Conservation (phyloP, 2,113 vertebrate species). For the Nycticebus coucang region DNA sequence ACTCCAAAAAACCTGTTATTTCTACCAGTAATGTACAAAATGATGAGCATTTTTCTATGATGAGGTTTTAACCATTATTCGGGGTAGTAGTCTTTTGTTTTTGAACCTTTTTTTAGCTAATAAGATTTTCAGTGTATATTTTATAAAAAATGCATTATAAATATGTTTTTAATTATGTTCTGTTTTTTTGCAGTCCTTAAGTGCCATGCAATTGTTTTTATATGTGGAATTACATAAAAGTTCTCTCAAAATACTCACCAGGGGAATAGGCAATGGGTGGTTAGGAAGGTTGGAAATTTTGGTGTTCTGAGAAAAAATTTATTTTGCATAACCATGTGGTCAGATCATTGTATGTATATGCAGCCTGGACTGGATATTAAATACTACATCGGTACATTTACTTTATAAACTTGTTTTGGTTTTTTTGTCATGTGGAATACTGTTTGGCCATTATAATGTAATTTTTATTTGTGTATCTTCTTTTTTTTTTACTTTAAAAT, state of each 20-base stretch:
- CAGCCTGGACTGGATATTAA: constrained; percentile 73
- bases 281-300: constrained; percentile 70
- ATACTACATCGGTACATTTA: constrained; percentile 74
- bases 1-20: background rate
- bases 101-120: constrained; percentile 70
- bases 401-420: constrained; percentile 63
- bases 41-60: constrained; percentile 72
- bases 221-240: constrained; percentile 53
- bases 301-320: constrained; percentile 65
- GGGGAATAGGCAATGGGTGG: constrained; percentile 68
- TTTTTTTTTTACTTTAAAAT: constrained; percentile 82
- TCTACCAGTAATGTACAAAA: constrained; percentile 61
- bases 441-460: constrained; percentile 73
- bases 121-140: constrained; percentile 69
- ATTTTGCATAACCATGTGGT: constrained; percentile 78
- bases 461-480: constrained; percentile 83
- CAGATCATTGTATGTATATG: constrained; percentile 74
- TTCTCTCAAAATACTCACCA: constrained; percentile 75
- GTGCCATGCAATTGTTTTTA: constrained; percentile 82
- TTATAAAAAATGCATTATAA: constrained; percentile 79
- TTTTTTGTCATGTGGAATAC: constrained; percentile 75
- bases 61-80: constrained; percentile 72
- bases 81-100: constrained; percentile 63
- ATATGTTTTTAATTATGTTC: constrained; percentile 75
- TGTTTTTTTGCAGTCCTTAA: constrained; percentile 78